Percentiles rank a stretch among this genome's conserved stretches.
phyloP scores from a whole-genome alignment of 1,140 invertebrate genomes.

The Venustaconcha ellipsiformis region DNA sequence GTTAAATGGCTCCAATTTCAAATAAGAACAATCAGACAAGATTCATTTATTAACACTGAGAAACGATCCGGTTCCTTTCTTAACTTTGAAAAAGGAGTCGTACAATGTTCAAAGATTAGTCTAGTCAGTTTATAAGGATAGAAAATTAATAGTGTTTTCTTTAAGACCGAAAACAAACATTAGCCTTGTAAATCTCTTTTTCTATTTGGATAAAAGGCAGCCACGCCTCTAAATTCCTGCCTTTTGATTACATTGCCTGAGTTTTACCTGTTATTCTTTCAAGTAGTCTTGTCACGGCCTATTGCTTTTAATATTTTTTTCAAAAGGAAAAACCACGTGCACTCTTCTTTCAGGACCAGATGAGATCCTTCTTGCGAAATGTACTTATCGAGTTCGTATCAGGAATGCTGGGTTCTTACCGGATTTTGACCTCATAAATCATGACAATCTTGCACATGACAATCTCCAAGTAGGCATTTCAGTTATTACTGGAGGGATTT shows the following conservation, averaged over 20 bases:
- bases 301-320: neutral
- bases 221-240: neutral
- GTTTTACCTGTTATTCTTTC: neutral
- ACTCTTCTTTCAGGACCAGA: neutral
- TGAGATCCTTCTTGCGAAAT: constrained; percentile 5
- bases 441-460: neutral
- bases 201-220: neutral
- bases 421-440: neutral
- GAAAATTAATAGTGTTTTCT: neutral
- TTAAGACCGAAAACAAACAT: neutral
- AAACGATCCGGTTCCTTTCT: too few relatives aligned
- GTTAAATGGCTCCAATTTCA: too few relatives aligned
- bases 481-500: neutral
- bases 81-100: too few relatives aligned
- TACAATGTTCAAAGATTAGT: too few relatives aligned
- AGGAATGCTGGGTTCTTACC: neutral
- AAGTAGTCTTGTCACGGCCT: neutral
- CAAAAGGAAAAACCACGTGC: neutral
- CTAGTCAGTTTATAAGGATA: too few relatives aligned
- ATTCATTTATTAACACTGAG: too few relatives aligned
- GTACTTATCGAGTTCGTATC: neutral
- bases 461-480: constrained; percentile 6
- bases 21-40: too few relatives aligned
- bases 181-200: neutral
- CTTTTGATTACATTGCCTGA: neutral